Conservation (phyloP, 1,140 invertebrate species). For the Cyphomyrmex costatus region DNA sequence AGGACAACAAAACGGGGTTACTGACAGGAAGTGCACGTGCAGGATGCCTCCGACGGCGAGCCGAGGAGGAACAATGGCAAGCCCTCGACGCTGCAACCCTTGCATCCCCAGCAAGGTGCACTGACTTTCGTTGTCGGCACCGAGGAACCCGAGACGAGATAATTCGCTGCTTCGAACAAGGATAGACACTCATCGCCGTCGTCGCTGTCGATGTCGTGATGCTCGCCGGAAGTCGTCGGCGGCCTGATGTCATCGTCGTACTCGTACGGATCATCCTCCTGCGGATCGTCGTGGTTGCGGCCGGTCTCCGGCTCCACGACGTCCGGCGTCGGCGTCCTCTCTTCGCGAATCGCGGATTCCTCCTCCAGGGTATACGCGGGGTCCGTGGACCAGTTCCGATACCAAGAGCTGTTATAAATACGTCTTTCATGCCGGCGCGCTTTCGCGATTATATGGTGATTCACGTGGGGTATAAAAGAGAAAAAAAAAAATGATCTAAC, state of each 20-base stretch:
- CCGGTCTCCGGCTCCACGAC: conserved; percentile 71
- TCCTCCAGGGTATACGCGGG: conserved; percentile 72
- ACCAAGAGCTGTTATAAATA: conserved; percentile 65
- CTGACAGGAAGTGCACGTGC: conserved; percentile 82
- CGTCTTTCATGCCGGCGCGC: conserved; percentile 48
- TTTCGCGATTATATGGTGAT: neutral
- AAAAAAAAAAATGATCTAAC: neutral
- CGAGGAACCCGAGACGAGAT: conserved; percentile 43
- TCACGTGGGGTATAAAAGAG: neutral
- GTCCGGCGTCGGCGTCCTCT: conserved; percentile 55
- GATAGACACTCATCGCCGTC: conserved; percentile 43
- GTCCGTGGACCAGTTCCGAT: conserved; percentile 60
- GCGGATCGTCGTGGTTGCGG: conserved; percentile 66
- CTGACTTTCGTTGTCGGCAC: conserved; percentile 66
- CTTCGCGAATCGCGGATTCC: conserved; percentile 46
- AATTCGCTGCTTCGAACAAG: conserved; percentile 53
- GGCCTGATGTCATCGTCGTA: conserved; percentile 87
- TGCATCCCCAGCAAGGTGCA: conserved; percentile 79
- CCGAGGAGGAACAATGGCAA: conserved; percentile 83
- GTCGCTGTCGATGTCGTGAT: conserved; percentile 1
- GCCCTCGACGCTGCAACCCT: conserved; percentile 65
- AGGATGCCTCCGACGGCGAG: conserved; percentile 80
- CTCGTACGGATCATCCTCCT: conserved; percentile 87
- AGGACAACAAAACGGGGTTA: conserved; percentile 54
- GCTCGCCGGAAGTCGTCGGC: conserved; percentile 31